These are phyloP conservation scores for Archilochus colubris DNA, from an alignment of 2,113 vertebrate species.

Conservation along the genomic window DNA sequence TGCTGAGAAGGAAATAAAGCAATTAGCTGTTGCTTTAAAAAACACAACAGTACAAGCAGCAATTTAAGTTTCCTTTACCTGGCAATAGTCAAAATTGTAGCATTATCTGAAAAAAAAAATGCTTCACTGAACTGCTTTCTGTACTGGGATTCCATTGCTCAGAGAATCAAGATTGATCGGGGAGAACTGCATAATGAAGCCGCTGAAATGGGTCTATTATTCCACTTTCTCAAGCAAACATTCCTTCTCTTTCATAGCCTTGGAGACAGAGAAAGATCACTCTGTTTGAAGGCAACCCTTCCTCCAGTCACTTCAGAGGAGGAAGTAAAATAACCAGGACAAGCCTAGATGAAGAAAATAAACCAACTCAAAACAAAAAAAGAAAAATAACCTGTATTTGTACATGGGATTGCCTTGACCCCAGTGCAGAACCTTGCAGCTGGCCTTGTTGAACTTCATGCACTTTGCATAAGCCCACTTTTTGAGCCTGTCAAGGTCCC, in stretches of 20 bases:
- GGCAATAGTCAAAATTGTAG: not conserved
- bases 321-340: not conserved
- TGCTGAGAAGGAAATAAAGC: not conserved
- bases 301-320: not conserved
- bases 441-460: no score
- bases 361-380: not conserved
- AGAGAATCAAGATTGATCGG: not conserved
- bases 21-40: not conserved
- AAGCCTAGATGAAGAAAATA: not conserved
- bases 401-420: no score
- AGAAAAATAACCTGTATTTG: not conserved
- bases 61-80: not conserved
- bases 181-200: not conserved
- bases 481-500: no score
- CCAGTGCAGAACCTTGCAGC: no score
- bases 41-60: not conserved
- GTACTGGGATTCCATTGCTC: not conserved
- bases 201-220: not conserved
- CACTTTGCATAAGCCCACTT: no score
- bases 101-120: not conserved
- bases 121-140: not conserved
- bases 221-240: not conserved
- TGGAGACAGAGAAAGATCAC: not conserved
- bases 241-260: not conserved
- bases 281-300: not conserved